phyloP scores from a whole-genome alignment of 2,888 invertebrate genomes.

The Arenicola marina region DNA sequence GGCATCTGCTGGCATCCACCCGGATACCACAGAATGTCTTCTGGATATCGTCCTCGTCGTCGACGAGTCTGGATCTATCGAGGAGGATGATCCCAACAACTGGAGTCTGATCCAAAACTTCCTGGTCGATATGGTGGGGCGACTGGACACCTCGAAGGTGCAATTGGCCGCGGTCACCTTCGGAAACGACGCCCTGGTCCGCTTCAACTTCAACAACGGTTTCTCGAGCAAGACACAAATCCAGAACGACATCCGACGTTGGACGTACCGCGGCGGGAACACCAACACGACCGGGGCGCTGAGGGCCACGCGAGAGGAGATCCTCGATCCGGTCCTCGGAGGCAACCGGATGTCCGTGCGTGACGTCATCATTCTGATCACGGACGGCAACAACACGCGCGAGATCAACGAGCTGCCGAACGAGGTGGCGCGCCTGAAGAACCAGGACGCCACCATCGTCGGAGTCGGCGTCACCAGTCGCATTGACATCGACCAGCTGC shows the following conservation, averaged over 20 bases:
- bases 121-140: constrained; percentile 6
- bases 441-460: not conserved
- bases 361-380: constrained; percentile 19
- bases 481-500: too few species aligned
- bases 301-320: constrained; percentile 4
- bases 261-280: constrained; percentile 15
- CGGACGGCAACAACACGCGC: constrained; percentile 13
- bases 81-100: constrained; percentile 18
- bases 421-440: not conserved
- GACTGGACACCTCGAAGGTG: constrained; percentile 4
- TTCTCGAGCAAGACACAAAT: not conserved
- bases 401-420: not conserved
- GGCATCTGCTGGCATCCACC: not conserved
- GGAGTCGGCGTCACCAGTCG: not conserved
- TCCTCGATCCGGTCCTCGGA: too few species aligned
- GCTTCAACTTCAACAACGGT: constrained; percentile 17
- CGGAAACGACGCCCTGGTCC: constrained; percentile 4
- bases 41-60: constrained; percentile 14
- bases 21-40: constrained; percentile 6
- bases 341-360: constrained; percentile 12
- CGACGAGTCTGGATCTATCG: constrained; percentile 13
- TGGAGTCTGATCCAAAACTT: constrained; percentile 20
- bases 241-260: not conserved
- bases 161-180: constrained; percentile 10
- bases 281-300: constrained; percentile 26